phyloP scores from a whole-genome alignment of 2,113 vertebrate genomes.

The Pelvicachromis taeniatus region DNA sequence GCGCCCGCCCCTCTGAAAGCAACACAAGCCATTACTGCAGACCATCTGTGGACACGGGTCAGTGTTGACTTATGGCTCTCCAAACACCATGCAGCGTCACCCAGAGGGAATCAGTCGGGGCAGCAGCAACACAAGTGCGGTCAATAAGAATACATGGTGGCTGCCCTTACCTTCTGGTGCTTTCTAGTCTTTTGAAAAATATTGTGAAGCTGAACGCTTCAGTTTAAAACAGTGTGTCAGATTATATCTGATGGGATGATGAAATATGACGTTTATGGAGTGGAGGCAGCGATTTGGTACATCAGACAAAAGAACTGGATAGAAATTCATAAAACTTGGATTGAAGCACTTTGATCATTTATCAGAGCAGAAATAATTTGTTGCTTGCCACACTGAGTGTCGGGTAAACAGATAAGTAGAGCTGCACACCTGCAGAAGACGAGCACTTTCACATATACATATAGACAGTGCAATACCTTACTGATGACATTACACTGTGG shows the following conservation, averaged over 20 bases:
- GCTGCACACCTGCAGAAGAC: not conserved
- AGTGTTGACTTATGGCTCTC: constrained; percentile 49
- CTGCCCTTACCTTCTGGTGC: not conserved
- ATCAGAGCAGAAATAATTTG: too few relatives aligned
- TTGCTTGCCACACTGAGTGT: not conserved
- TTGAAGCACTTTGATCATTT: too few relatives aligned
- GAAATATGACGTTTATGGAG: not conserved
- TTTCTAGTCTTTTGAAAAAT: not conserved
- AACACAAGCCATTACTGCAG: constrained; percentile 44
- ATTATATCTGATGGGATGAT: not conserved
- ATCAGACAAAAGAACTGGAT: not conserved
- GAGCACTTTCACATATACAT: not conserved
- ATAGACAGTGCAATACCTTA: not conserved
- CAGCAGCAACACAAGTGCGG: constrained; percentile 20
- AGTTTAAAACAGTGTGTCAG: not conserved
- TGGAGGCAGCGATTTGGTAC: not conserved
- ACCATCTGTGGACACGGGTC: constrained; percentile 64
- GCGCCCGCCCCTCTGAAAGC: constrained; percentile 18
- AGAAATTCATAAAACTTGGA: not conserved
- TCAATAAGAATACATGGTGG: not conserved
- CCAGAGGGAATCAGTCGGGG: constrained; percentile 14
- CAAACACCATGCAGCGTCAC: constrained; percentile 36
- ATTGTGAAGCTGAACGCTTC: not conserved
- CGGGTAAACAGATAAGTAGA: accelerated
- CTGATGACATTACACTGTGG: not conserved